These are phyloP conservation scores for Hyposmocoma kahamanoa DNA, from an alignment of 1,140 invertebrate genomes.

Conservation along the genomic window DNA sequence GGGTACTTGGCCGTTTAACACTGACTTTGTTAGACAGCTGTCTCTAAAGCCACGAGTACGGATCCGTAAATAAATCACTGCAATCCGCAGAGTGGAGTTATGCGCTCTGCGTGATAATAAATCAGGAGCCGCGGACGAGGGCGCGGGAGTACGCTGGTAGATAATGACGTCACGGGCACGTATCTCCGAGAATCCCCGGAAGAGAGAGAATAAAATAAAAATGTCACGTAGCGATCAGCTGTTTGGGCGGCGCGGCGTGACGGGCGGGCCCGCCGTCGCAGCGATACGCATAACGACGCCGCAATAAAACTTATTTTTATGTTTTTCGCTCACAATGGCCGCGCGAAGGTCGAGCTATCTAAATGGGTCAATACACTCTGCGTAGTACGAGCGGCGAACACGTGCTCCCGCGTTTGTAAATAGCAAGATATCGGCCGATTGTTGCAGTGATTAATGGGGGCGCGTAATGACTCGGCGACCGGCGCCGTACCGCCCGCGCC, in stretches of 20 bases:
- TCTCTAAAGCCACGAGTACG: constrained; percentile 20
- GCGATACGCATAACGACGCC: constrained; percentile 68
- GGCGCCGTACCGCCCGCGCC: constrained; percentile 23
- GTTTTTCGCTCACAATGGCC: constrained; percentile 72
- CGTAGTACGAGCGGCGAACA: constrained; percentile 66
- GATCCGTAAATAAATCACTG: constrained; percentile 43
- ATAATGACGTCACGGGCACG: constrained; percentile 69
- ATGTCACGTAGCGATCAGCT: constrained; percentile 73
- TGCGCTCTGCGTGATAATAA: constrained; percentile 56
- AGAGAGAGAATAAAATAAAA: constrained; percentile 71
- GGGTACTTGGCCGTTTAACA: constrained; percentile 30
- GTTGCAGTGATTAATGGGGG: constrained; percentile 71
- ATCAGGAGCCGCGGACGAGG: constrained; percentile 52
- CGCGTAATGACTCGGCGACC: constrained; percentile 61
- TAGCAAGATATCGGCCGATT: constrained; percentile 73
- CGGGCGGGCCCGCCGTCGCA: constrained; percentile 39
- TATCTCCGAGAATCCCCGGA: constrained; percentile 69
- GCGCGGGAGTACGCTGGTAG: no score
- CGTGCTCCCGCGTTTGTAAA: constrained; percentile 71
- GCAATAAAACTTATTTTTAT: constrained; percentile 74
- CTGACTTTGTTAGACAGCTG: constrained; percentile 37
- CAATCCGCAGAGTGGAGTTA: constrained; percentile 38
- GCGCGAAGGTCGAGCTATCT: constrained; percentile 72
- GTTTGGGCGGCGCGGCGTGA: constrained; percentile 46
- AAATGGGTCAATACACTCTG: constrained; percentile 72